Conservation (phyloP, 2,797 vertebrate genomes). For the Sebastes taczanowskii region DNA sequence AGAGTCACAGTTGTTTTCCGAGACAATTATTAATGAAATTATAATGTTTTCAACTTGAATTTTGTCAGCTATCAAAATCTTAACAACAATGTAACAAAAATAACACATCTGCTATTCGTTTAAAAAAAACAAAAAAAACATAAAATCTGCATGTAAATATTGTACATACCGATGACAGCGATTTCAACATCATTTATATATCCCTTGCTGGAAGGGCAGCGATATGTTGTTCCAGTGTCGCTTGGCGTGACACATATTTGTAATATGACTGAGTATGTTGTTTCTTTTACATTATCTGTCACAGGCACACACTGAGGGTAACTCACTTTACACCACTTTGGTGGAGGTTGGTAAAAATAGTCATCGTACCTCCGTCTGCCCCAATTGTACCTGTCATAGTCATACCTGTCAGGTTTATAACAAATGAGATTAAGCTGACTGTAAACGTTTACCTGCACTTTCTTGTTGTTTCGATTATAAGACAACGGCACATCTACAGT, state of each 20-base stretch:
- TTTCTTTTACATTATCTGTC: neutral
- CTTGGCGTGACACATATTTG: neutral
- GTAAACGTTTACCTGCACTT: fast-evolving
- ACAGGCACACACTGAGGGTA: fast-evolving
- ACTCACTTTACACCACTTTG: neutral
- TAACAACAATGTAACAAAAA: neutral
- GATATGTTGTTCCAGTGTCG: neutral
- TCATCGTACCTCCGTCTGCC: fast-evolving
- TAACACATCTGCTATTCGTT: neutral
- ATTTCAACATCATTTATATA: neutral
- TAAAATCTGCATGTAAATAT: neutral
- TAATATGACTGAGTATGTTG: fast-evolving
- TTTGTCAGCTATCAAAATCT: neutral
- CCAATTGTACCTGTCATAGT: fast-evolving
- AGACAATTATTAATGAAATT: neutral
- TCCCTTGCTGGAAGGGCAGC: neutral
- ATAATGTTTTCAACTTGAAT: neutral
- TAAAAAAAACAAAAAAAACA: neutral
- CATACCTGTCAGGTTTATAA: neutral
- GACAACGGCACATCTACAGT: fast-evolving
- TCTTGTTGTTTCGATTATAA: fast-evolving
- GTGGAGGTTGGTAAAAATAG: fast-evolving
- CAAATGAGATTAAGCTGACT: neutral
- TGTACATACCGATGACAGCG: neutral
- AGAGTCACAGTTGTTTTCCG: neutral